A percentile compares a stretch with the other conserved stretches of the same genome.
Conservation (phyloP, 2,113 vertebrate genomes). For the Callospermophilus lateralis region DNA sequence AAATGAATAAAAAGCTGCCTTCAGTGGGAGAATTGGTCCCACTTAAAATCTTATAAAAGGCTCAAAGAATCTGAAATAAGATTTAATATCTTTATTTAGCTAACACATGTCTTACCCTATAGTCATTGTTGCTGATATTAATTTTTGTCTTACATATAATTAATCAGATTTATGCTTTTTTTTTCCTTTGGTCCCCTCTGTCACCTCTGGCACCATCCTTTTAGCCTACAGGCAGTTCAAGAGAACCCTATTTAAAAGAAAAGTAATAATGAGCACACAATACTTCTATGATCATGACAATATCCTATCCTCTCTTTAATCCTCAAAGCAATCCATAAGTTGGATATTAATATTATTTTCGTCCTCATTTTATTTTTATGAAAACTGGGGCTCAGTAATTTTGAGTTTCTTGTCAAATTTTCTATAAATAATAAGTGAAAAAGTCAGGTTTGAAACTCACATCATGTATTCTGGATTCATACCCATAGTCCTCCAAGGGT, state of each 20-base stretch:
- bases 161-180: conserved; percentile 1
- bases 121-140: background rate
- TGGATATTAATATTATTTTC: background rate
- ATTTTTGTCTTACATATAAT: background rate
- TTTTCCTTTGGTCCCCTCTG: background rate
- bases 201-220: background rate
- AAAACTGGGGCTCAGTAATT: background rate
- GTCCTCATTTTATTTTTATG: background rate
- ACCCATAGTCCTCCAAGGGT: background rate
- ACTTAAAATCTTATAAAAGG: conserved; percentile 56
- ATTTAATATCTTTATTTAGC: conserved; percentile 53
- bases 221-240: background rate
- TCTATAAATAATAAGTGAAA: background rate
- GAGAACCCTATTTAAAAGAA: background rate
- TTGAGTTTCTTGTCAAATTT: background rate
- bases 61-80: conserved; percentile 41
- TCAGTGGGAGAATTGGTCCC: background rate
- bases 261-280: background rate
- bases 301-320: background rate
- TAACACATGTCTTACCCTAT: background rate
- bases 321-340: background rate
- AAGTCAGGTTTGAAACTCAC: background rate
- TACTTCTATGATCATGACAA: background rate
- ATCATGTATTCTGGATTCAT: background rate
- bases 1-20: conserved; percentile 55